A percentile compares a stretch with the other conserved stretches of the same genome.
Evolutionary conservation across 2,888 invertebrate genomes (phyloP).

Genomic region (Ametastegia equiseti): DNA sequence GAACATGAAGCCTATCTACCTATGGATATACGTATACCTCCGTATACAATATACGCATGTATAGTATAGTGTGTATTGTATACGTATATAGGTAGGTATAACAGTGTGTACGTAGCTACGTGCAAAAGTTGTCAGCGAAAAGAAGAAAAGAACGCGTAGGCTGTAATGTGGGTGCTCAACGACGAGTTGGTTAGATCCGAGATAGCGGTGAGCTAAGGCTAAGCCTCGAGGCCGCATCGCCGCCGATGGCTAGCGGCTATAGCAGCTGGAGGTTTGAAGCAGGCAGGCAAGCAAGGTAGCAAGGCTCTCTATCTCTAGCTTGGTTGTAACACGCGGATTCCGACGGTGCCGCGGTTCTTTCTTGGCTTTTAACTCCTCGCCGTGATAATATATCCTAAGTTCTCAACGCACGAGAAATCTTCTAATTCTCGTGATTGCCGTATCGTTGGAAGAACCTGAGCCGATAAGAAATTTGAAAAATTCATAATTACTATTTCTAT

Average conservation of each 20-base stretch:
- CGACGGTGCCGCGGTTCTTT: not conserved
- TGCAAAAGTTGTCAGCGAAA: slow-evolving; percentile 24
- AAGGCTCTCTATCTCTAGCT: too few species aligned
- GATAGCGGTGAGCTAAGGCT: slow-evolving; percentile 45
- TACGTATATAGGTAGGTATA: not conserved
- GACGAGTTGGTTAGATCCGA: slow-evolving; percentile 36
- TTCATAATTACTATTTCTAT: too few species aligned
- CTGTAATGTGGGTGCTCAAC: slow-evolving; percentile 37
- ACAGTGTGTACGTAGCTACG: not conserved
- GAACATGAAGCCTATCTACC: not conserved
- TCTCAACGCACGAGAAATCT: slow-evolving; percentile 13
- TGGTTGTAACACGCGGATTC: too few species aligned
- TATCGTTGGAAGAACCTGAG: slow-evolving; percentile 26
- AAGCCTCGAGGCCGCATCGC: slow-evolving; percentile 28
- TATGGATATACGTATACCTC: not conserved
- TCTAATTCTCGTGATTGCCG: too few species aligned
- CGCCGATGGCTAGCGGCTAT: slow-evolving; percentile 42
- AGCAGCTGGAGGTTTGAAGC: slow-evolving; percentile 3
- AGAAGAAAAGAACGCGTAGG: slow-evolving; percentile 27
- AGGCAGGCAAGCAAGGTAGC: too few species aligned
- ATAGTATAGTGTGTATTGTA: too few species aligned
- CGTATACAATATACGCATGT: not conserved
- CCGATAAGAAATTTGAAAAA: too few species aligned
- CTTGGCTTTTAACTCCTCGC: slow-evolving; percentile 10
- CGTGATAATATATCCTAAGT: slow-evolving; percentile 33